Evolutionary conservation across 2,797 vertebrate genomes (phyloP), one percentile per base, ranked within the genome.

Genomic region (Rhodeus uyekii): DNA sequence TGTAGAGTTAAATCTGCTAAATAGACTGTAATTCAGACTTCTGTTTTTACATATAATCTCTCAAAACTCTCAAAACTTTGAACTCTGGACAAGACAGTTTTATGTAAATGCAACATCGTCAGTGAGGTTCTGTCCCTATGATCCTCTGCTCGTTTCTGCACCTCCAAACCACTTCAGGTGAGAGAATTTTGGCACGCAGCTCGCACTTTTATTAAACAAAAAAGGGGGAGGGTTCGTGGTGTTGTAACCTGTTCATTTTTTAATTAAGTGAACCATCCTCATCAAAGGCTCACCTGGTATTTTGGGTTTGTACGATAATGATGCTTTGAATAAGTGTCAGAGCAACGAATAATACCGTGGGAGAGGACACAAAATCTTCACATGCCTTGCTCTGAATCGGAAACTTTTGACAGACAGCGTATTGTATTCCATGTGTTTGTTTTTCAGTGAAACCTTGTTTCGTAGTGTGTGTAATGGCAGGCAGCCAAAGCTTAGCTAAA

Each of bases 181-280:
- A 74, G 53, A 55, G 36, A 67, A 58, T 80, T 60, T 69, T 82
- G 46, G 63, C 79, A 71, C 19, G 5, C 48, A 84, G 38, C 16
- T 7, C 22, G 8, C 60, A 58, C 46, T 50, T 81, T 83, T 84
- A 78, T 60, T 3, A 75, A 73, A 72, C 68, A 63, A 74, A 36
- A 80, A 64, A 79, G 46, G 68, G 69, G 46, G 38, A 74, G 39
- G 74, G 76, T 63, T 42, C 1, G 34, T 34, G 79, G 80, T 93
- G 93, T 90, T 90, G 88, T 92, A 92, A 92, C 92, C 90, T 36
- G 75, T 89, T 92, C 88, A 89, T 92, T 91, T n/a, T 92, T 94
- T 93, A 91, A 95, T 94, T 94, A 93, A 92, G 90, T 88, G 84
- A 92, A 87, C 86, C 71, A 89, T 79, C 76, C 74, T 53, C 90